A percentile compares a stretch with the other conserved stretches of the same genome.
Conservation (phyloP, 2,797 vertebrate genomes). For the Poeciliopsis presidionis region DNA sequence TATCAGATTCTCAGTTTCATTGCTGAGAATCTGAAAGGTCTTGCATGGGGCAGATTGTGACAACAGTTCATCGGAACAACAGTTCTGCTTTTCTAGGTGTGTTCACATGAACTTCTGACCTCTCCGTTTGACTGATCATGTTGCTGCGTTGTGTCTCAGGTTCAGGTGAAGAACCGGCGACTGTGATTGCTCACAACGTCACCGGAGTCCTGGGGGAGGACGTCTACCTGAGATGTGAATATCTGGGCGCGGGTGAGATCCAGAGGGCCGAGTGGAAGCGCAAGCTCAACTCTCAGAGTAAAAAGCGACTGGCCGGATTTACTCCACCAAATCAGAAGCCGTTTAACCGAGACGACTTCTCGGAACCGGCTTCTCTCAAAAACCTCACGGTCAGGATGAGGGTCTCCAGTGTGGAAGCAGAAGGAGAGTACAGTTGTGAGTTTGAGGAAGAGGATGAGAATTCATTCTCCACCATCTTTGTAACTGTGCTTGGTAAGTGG, state of each 20-base stretch:
- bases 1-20: slow-evolving; percentile 40
- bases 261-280: slow-evolving; percentile 61
- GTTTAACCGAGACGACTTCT: slow-evolving; percentile 35
- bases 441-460: slow-evolving; percentile 42
- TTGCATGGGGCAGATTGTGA: slow-evolving; percentile 8
- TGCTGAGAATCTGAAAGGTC: slow-evolving; percentile 29
- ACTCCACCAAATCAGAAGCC: fast-evolving
- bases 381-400: slow-evolving; percentile 76
- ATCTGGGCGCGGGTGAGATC: slow-evolving; percentile 52
- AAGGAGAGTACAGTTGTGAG: slow-evolving; percentile 74
- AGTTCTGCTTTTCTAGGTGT: slow-evolving; percentile 32
- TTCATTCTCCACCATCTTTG: slow-evolving; percentile 12
- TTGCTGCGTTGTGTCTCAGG: slow-evolving; percentile 37
- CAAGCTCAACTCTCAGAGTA: slow-evolving; percentile 9
- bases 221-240: slow-evolving; percentile 69
- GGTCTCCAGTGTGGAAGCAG: slow-evolving; percentile 61
- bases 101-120: slow-evolving; percentile 48
- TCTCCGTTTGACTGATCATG: slow-evolving; percentile 15
- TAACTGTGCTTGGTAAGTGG: slow-evolving; percentile 73
- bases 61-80: slow-evolving; percentile 15
- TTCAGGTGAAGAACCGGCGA: background rate
- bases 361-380: slow-evolving; percentile 59
- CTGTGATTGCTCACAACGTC: slow-evolving; percentile 49
- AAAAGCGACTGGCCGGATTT: slow-evolving; percentile 59
- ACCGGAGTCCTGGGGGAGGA: slow-evolving; percentile 74